Evolutionary conservation across 2,113 vertebrate species (phyloP).

Genomic region (Nematolebias whitei): DNA sequence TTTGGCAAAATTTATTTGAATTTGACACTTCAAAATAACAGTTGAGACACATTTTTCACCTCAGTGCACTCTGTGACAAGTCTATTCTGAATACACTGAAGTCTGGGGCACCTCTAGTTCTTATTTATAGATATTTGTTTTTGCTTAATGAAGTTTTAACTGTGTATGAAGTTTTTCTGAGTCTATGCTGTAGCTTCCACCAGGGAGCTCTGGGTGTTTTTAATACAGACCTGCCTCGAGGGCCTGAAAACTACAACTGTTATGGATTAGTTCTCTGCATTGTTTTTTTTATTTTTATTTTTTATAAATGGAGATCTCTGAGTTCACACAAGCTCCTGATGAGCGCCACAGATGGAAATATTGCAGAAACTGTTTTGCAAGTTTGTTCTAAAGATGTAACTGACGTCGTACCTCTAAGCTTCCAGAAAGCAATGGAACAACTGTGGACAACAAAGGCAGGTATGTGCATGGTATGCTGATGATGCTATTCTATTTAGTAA

Average conservation of each 20-base stretch:
- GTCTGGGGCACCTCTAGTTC: not conserved
- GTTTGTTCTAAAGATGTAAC: not conserved
- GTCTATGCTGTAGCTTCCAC: not conserved
- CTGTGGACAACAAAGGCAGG: no score
- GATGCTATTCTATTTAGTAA: not conserved
- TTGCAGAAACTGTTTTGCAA: no score
- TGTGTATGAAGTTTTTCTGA: not conserved
- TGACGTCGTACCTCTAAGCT: not conserved
- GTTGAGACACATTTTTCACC: no score
- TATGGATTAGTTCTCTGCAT: not conserved
- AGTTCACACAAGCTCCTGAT: not conserved
- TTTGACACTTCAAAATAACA: not conserved
- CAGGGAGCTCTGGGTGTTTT: not conserved
- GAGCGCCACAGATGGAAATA: no score
- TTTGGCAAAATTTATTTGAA: not conserved
- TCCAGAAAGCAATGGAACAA: not conserved
- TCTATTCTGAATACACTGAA: not conserved
- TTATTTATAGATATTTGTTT: not conserved
- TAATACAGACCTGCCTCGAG: not conserved
- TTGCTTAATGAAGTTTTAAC: not conserved
- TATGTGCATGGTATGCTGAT: not conserved
- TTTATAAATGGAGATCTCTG: not conserved
- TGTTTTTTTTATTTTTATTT: no score
- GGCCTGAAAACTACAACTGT: not conserved
- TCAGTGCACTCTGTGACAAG: no score